Evolutionary conservation across 2,888 invertebrate species (phyloP).

Genomic region (Leucophenga maculata): DNA sequence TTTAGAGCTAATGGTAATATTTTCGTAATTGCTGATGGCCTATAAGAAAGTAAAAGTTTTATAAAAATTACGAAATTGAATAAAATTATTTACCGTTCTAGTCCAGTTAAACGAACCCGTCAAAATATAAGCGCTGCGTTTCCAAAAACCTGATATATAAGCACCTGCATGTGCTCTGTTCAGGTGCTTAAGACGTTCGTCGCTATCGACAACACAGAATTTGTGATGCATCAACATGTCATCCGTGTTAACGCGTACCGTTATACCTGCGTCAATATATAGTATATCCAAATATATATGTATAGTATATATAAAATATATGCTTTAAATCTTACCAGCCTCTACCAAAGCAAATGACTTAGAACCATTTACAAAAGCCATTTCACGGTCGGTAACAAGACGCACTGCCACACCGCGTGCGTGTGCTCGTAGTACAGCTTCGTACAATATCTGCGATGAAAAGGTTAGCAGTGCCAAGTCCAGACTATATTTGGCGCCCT

Average conservation of each 20-base stretch:
- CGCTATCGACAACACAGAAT: conserved; percentile 34
- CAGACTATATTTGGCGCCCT: conserved; percentile 25
- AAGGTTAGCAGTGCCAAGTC: conserved; percentile 35
- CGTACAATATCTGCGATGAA: background rate
- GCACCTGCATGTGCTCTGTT: background rate
- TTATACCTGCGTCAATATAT: conserved; percentile 23
- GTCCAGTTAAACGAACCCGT: conserved; percentile 41
- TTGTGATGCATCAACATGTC: conserved; percentile 35
- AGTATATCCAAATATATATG: background rate
- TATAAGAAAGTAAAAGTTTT: background rate
- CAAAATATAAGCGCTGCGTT: conserved; percentile 19
- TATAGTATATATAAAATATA: background rate
- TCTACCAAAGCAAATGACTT: background rate
- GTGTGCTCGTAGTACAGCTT: conserved; percentile 21
- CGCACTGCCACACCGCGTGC: conserved; percentile 30
- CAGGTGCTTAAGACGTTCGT: conserved; percentile 22
- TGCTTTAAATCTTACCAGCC: background rate
- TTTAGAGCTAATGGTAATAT: conserved; percentile 28
- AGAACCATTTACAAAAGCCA: conserved; percentile 25
- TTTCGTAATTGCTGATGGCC: conserved; percentile 33
- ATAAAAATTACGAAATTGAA: too few relatives aligned
- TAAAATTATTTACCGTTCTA: background rate
- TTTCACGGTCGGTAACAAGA: conserved; percentile 32
- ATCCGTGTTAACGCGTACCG: background rate
- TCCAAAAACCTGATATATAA: background rate